phyloP scores from a whole-genome alignment of 1,140 invertebrate genomes.

The Sarcophaga peregrina region DNA sequence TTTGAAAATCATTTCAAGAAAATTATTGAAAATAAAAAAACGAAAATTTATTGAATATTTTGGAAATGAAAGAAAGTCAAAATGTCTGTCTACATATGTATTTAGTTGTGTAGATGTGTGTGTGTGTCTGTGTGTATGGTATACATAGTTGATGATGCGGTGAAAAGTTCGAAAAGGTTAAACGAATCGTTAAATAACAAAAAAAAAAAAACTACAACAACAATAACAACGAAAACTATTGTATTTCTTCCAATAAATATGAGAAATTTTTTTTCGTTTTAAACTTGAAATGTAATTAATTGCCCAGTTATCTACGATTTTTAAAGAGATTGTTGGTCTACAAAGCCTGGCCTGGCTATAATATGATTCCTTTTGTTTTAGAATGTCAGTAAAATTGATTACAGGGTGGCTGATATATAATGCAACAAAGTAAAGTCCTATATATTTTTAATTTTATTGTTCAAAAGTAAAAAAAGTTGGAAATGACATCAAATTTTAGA shows the following conservation, averaged over 20 bases:
- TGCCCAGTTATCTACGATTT: background rate
- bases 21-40: background rate
- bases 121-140: background rate
- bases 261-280: background rate
- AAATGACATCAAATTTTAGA: too few relatives aligned
- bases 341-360: too few relatives aligned
- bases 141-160: background rate
- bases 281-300: constrained; percentile 27
- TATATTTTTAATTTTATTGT: too few relatives aligned
- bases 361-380: too few relatives aligned
- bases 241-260: background rate
- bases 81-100: background rate
- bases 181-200: constrained; percentile 15
- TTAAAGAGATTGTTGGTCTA: too few relatives aligned
- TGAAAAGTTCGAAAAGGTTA: constrained; percentile 37
- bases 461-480: too few relatives aligned
- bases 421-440: too few relatives aligned
- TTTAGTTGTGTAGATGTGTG: background rate
- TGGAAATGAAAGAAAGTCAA: constrained; percentile 35
- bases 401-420: too few relatives aligned
- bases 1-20: background rate
- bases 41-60: constrained; percentile 4
- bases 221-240: background rate
- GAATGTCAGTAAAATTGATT: too few relatives aligned
- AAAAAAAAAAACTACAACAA: constrained; percentile 5